Conservation (phyloP, 2,888 invertebrate genomes). For the Plebejus anna region DNA sequence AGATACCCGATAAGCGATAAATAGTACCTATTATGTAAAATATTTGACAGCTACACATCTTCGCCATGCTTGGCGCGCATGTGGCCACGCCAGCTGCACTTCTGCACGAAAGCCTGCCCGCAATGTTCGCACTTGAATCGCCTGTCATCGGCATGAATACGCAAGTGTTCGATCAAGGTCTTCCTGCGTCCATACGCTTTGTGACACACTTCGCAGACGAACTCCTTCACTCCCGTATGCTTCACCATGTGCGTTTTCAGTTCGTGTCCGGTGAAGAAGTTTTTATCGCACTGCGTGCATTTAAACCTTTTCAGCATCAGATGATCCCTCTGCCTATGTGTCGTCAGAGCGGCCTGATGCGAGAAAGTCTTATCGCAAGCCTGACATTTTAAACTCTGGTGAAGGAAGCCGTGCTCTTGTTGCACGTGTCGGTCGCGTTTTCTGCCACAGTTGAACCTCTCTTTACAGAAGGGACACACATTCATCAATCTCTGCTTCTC, state of each 20-base stretch:
- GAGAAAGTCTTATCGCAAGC: constrained; percentile 39
- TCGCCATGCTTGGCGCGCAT: constrained; percentile 48
- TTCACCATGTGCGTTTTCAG: constrained; percentile 54
- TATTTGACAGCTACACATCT: constrained; percentile 37
- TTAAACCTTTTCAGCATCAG: constrained; percentile 38
- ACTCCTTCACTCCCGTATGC: constrained; percentile 48
- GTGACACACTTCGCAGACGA: constrained; percentile 56
- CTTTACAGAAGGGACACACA: constrained; percentile 50
- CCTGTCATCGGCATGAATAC: constrained; percentile 46
- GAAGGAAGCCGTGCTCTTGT: constrained; percentile 45
- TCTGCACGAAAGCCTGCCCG: constrained; percentile 44
- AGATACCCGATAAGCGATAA: neutral
- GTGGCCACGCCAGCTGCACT: constrained; percentile 45
- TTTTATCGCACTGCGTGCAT: constrained; percentile 40
- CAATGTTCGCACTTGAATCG: constrained; percentile 46
- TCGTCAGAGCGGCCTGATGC: constrained; percentile 29
- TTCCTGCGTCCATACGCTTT: constrained; percentile 49
- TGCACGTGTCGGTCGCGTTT: constrained; percentile 48
- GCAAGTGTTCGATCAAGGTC: constrained; percentile 47
- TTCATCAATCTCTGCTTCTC: constrained; percentile 36
- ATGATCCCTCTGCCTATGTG: constrained; percentile 40
- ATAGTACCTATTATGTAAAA: constrained; percentile 29
- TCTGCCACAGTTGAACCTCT: constrained; percentile 48
- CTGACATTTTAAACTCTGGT: constrained; percentile 42
- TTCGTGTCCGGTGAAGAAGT: constrained; percentile 47